phyloP scores from a whole-genome alignment of 2,888 invertebrate genomes.

The Rhamphomyia laevipes region DNA sequence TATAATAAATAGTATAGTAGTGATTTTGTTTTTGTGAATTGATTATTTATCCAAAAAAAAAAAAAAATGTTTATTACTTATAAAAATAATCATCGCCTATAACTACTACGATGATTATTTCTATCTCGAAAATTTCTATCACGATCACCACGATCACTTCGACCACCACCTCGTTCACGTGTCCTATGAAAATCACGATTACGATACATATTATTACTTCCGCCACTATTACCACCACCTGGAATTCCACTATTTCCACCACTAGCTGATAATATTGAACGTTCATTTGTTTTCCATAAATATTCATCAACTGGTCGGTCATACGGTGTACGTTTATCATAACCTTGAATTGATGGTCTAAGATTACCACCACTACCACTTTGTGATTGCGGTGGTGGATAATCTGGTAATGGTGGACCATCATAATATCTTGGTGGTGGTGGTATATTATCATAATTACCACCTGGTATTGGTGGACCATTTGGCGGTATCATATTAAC shows the following conservation, averaged over 20 bases:
- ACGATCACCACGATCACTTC: constrained; percentile 30
- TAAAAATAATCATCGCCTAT: constrained; percentile 20
- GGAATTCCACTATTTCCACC: constrained; percentile 15
- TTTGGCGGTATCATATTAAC: constrained; percentile 49
- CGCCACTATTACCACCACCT: constrained; percentile 7
- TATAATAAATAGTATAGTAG: too few species aligned
- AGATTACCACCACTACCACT: constrained; percentile 22
- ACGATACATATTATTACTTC: constrained; percentile 24
- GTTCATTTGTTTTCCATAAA: constrained; percentile 51
- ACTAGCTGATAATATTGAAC: constrained; percentile 15
- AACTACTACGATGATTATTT: constrained; percentile 21
- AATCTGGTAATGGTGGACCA: constrained; percentile 63
- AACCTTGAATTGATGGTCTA: constrained; percentile 38
- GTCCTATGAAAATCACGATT: constrained; percentile 30
- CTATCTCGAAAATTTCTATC: constrained; percentile 40
- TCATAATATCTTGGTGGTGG: constrained; percentile 78
- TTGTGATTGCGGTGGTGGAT: constrained; percentile 45
- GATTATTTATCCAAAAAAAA: too few species aligned
- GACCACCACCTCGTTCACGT: constrained; percentile 30
- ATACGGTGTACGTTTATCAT: constrained; percentile 64
- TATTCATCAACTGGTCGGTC: constrained; percentile 67
- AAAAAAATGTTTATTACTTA: neutral
- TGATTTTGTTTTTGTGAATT: too few species aligned
- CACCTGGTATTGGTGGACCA: constrained; percentile 37
- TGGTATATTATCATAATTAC: constrained; percentile 48